Evolutionary conservation across 2,888 invertebrate genomes (phyloP).

Genomic region (Balanococcus diminutus): DNA sequence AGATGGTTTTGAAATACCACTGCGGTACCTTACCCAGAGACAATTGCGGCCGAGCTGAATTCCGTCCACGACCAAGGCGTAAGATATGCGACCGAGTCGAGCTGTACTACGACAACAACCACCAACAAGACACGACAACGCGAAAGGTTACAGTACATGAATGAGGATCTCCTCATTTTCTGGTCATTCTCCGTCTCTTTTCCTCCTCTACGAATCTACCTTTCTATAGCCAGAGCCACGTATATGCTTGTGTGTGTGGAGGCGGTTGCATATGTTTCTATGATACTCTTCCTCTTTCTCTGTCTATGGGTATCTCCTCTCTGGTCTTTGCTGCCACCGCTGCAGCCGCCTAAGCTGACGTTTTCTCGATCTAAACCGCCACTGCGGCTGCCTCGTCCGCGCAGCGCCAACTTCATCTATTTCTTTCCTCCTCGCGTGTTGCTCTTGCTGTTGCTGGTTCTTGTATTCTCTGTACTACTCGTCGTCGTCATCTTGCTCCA

Average conservation of each 20-base stretch:
- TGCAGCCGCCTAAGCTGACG: neutral
- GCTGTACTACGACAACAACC: neutral
- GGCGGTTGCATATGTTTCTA: conserved; percentile 16
- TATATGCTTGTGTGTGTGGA: neutral
- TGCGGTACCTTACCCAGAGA: neutral
- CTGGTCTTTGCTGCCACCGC: neutral
- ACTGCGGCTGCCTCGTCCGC: neutral
- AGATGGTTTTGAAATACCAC: neutral
- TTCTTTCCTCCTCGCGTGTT: neutral
- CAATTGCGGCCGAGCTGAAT: neutral
- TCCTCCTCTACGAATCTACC: neutral
- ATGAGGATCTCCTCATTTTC: conserved; percentile 36
- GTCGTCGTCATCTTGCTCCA: neutral
- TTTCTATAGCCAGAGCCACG: neutral
- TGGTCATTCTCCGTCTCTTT: neutral
- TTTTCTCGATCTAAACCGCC: neutral
- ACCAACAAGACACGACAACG: neutral
- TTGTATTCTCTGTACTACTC: too few species aligned
- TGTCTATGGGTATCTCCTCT: neutral
- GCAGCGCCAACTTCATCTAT: neutral
- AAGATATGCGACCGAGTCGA: neutral
- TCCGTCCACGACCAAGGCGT: neutral
- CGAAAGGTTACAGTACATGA: conserved; percentile 24
- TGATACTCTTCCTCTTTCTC: neutral
- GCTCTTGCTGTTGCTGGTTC: too few species aligned